Base-by-base conservation (phyloP, 2,797 vertebrate genomes). In the Falco columbarius region DNA sequence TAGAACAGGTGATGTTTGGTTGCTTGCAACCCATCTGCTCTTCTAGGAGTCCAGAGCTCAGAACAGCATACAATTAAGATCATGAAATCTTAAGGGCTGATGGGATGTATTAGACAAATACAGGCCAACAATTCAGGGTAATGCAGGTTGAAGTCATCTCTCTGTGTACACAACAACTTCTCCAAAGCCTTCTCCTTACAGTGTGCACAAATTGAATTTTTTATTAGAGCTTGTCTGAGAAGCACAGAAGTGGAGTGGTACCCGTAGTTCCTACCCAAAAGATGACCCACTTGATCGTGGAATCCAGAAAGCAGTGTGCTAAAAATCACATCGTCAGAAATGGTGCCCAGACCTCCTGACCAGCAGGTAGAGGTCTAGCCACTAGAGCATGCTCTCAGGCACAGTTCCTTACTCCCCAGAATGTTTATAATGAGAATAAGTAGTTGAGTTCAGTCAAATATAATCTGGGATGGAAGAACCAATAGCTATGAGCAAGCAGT, bases 1-100 rank as follows among this genome's bases (percentile, higher is more conserved):
- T 65, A 61, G 30, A 81, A 40, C 52, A 52, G n/a, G 5, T 14
- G 52, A 19, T 66, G 27, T 34, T 58, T 89, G 76, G 54, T 89
- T 90, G 77, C 40, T 71, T 85, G 86, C 59, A 90, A 59, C 55
- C 40, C 86, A 81, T 95, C 91, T 96, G 86, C 77, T 95, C 63
- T 49, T 56, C 18, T 52, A 42, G 44, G 65, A 89, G 84, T n/a
- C 49, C 81, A 55, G 88, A 81, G 76, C 46, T 91, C 52, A 24
- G 67, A 93, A 46, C 32, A 77, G 74, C 7, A 1, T 58, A 56
- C 23, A 30, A 18, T 44, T 44, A 44, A 44, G 42, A 44, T 74
- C 68, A 72, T 42, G 49, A 89, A 89, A 87, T 38, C 61, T 65
- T 91, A 68, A 75, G 52, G 67, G 26, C 44, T 87, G 56, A 27